phyloP scores from a whole-genome alignment of 2,888 invertebrate species.

The Melipona beecheii region DNA sequence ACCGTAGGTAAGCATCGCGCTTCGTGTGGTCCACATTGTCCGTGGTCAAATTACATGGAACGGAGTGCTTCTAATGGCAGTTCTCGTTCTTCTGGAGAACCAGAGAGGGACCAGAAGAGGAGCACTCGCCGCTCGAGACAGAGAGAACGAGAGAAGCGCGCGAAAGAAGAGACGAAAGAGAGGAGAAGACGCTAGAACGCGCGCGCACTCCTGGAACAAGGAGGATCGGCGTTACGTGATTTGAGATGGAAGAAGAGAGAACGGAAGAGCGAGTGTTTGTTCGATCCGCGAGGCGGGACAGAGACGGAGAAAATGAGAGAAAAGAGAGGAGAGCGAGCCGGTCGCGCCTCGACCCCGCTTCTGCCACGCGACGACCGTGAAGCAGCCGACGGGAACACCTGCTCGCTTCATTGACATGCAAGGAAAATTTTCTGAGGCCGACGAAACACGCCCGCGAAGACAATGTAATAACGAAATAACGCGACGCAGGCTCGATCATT shows the following conservation, averaged over 20 bases:
- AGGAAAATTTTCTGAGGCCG: slow-evolving; percentile 70
- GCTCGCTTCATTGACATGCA: slow-evolving; percentile 76
- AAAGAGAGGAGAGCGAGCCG: slow-evolving; percentile 62
- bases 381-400: slow-evolving; percentile 75
- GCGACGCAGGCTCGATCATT: slow-evolving; percentile 16
- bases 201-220: slow-evolving; percentile 20
- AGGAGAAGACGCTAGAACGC: slow-evolving; percentile 9
- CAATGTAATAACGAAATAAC: slow-evolving; percentile 40
- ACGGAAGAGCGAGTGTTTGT: slow-evolving; percentile 27
- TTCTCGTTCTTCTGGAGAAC: slow-evolving; percentile 73
- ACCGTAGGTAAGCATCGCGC: slow-evolving; percentile 73
- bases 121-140: slow-evolving; percentile 50
- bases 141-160: slow-evolving; percentile 43
- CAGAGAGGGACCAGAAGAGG: slow-evolving; percentile 50
- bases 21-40: slow-evolving; percentile 81
- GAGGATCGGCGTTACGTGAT: slow-evolving; percentile 30
- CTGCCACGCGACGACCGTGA: slow-evolving; percentile 77
- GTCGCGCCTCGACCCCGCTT: slow-evolving; percentile 75
- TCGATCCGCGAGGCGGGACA: slow-evolving; percentile 37
- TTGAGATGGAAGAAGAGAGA: slow-evolving; percentile 23
- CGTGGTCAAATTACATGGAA: slow-evolving; percentile 81
- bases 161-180: slow-evolving; percentile 21
- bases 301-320: slow-evolving; percentile 43
- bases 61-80: slow-evolving; percentile 81
- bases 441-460: slow-evolving; percentile 20